These are phyloP conservation scores for Urophycis tenuis DNA, from an alignment of 2,797 vertebrate genomes.

Conservation along the genomic window DNA sequence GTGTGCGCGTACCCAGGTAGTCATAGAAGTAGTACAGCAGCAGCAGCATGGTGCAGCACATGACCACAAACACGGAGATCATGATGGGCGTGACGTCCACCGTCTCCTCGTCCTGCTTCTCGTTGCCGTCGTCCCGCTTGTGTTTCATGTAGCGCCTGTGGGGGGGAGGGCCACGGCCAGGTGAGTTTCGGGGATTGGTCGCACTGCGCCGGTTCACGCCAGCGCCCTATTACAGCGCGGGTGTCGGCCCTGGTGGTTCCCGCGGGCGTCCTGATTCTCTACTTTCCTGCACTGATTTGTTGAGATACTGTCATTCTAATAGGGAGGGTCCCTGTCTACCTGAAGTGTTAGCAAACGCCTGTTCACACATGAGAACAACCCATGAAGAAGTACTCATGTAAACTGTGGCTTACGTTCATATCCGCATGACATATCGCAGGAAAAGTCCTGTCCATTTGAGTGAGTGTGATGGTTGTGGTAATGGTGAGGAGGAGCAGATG, in stretches of 20 bases:
- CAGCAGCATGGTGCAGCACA: slow-evolving; percentile 94
- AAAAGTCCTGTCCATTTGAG: too few species aligned
- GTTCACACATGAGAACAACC: background rate
- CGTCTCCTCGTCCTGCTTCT: slow-evolving; percentile 89
- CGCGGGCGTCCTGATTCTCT: too few species aligned
- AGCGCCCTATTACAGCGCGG: too few species aligned
- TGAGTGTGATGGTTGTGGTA: background rate
- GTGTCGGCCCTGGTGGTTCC: too few species aligned
- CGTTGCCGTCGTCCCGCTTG: slow-evolving; percentile 83
- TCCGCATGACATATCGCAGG: too few species aligned
- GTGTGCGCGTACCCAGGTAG: slow-evolving; percentile 72
- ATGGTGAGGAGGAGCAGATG: background rate
- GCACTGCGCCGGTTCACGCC: too few species aligned
- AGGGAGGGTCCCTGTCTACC: background rate
- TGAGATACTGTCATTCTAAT: too few species aligned
- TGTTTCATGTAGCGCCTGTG: slow-evolving; percentile 91
- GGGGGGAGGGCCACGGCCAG: background rate
- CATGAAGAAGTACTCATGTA: background rate
- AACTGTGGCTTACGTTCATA: too few species aligned
- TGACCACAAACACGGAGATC: slow-evolving; percentile 90
- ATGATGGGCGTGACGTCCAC: slow-evolving; percentile 91
- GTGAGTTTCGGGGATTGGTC: background rate
- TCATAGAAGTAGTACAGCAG: slow-evolving; percentile 95
- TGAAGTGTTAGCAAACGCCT: background rate
- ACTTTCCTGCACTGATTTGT: too few species aligned